phyloP scores from a whole-genome alignment of 1,140 invertebrate species.

The Brachystomella parvula region DNA sequence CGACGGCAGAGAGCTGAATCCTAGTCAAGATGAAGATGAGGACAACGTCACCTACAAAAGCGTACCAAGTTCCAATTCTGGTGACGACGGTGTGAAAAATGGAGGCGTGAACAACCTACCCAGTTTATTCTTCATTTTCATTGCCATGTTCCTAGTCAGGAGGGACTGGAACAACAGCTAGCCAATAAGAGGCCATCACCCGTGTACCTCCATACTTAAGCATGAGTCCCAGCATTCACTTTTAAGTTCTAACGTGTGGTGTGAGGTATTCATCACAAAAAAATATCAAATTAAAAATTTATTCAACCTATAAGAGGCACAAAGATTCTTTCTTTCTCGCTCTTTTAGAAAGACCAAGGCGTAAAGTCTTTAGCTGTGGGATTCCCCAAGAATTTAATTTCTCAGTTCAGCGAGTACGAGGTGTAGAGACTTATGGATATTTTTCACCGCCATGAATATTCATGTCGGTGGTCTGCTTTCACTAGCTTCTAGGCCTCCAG shows the following conservation, averaged over 20 bases:
- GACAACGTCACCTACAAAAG: neutral
- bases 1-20: neutral
- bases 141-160: neutral
- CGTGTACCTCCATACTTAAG: neutral
- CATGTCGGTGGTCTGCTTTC: neutral
- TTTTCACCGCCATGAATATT: conserved; percentile 8
- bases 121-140: neutral
- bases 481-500: neutral
- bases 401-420: neutral
- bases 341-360: too few species aligned
- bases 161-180: neutral
- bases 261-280: too few species aligned
- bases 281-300: too few species aligned
- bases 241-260: too few species aligned
- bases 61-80: neutral
- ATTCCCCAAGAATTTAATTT: neutral
- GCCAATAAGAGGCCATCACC: neutral
- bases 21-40: neutral
- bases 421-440: conserved; percentile 1
- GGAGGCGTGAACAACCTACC: too few species aligned
- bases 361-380: too few species aligned
- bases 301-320: too few species aligned
- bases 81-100: neutral
- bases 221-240: too few species aligned
- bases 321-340: too few species aligned